These are phyloP conservation scores for Sakesphorus luctuosus DNA, from an alignment of 2,113 vertebrate genomes.

Conservation along the genomic window DNA sequence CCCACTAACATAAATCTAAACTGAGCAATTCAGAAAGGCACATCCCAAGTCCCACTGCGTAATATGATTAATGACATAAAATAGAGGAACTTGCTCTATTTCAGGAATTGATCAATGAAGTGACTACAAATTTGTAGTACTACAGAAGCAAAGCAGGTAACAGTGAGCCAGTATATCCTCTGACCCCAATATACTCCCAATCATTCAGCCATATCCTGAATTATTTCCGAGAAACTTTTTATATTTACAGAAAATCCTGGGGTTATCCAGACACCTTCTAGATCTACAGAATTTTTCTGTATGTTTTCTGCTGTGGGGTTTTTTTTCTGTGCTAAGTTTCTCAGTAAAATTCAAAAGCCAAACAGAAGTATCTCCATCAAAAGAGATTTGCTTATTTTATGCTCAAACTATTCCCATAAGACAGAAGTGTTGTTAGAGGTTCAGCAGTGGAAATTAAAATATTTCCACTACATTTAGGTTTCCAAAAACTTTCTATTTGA, in stretches of 20 bases:
- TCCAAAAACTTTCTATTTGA: not conserved
- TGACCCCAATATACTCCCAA: not conserved
- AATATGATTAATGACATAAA: slow-evolving; percentile 5
- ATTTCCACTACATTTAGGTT: not conserved
- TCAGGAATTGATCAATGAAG: slow-evolving; percentile 10
- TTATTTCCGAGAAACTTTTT: rapidly evolving
- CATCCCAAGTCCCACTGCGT: not conserved
- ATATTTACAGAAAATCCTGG: not conserved
- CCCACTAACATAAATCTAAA: not conserved
- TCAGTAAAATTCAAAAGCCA: not conserved
- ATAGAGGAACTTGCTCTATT: slow-evolving; percentile 15
- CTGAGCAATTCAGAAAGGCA: not conserved
- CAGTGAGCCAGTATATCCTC: not conserved
- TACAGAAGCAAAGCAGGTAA: not conserved
- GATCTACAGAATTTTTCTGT: not conserved
- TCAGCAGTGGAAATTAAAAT: slow-evolving; percentile 2
- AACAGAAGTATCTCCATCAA: not conserved
- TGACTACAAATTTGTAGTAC: not conserved
- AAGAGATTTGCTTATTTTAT: not conserved
- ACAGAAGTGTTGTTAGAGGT: not conserved
- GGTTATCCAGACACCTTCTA: not conserved
- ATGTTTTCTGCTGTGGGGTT: not conserved
- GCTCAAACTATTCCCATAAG: not conserved
- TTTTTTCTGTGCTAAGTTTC: not conserved
- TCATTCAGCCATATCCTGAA: not conserved